These are phyloP conservation scores for Miniopterus natalensis DNA, from an alignment of 2,113 vertebrate species.

Conservation along the genomic window DNA sequence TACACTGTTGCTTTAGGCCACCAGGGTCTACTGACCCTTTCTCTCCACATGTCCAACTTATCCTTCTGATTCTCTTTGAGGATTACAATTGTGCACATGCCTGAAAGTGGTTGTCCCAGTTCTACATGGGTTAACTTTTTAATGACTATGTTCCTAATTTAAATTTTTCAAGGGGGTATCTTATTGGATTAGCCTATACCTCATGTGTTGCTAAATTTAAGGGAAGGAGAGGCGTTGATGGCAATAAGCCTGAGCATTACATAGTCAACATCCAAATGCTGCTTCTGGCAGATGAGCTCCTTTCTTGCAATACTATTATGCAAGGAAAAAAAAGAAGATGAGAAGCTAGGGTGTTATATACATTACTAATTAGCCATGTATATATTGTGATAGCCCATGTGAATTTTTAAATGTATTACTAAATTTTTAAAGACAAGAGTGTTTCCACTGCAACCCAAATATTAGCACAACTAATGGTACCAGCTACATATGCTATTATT, in stretches of 20 bases:
- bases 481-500: neutral
- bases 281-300: neutral
- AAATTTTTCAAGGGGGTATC: neutral
- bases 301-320: neutral
- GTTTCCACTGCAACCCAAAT: neutral
- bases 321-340: neutral
- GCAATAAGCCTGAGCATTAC: neutral
- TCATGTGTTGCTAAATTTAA: neutral
- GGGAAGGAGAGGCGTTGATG: neutral
- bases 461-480: neutral
- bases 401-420: neutral
- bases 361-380: neutral
- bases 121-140: neutral
- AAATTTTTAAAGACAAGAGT: conserved; percentile 27
- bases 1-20: neutral
- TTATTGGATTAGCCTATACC: neutral
- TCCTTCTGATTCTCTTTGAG: neutral
- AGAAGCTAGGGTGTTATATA: neutral
- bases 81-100: neutral
- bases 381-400: neutral
- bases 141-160: neutral
- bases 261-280: neutral
- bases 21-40: neutral
- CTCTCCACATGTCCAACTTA: neutral
- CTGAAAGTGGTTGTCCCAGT: neutral